Evolutionary conservation across 2,888 invertebrate species (phyloP).

Genomic region (Trichogramma evanescens): DNA sequence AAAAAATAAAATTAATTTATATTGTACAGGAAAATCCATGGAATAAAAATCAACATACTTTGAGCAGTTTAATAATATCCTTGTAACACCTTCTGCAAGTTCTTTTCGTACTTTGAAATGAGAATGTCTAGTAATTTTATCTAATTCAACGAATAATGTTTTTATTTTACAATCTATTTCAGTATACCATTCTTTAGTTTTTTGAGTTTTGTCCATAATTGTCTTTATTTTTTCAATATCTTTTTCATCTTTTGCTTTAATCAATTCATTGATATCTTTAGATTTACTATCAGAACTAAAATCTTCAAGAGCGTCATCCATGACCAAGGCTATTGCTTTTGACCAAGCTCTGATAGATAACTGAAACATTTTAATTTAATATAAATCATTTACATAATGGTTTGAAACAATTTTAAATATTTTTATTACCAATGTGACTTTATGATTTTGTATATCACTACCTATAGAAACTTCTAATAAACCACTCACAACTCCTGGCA

Average conservation of each 20-base stretch:
- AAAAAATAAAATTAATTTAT: constrained; percentile 13
- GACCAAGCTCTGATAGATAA: constrained; percentile 48
- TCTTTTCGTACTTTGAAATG: constrained; percentile 58
- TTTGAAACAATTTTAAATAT: constrained; percentile 24
- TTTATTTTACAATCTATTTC: constrained; percentile 55
- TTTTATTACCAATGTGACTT: constrained; percentile 53
- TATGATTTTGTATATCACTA: constrained; percentile 57
- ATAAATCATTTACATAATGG: constrained; percentile 2
- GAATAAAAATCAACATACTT: constrained; percentile 41
- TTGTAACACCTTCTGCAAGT: constrained; percentile 55
- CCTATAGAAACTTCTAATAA: constrained; percentile 55
- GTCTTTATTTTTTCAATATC: constrained; percentile 40
- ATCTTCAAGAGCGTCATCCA: constrained; percentile 42
- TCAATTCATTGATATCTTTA: constrained; percentile 5
- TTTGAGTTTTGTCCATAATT: constrained; percentile 41
- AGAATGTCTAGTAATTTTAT: constrained; percentile 54
- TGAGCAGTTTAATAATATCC: constrained; percentile 56
- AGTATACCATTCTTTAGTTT: constrained; percentile 54
- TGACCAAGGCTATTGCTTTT: constrained; percentile 46
- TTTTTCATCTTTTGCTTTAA: constrained; percentile 29
- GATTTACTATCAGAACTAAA: constrained; percentile 12
- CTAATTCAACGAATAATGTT: constrained; percentile 50
- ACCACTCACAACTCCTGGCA: constrained; percentile 59
- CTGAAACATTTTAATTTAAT: constrained; percentile 36
- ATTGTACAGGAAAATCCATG: constrained; percentile 4